These are phyloP conservation scores for Phyllostomus hastatus DNA, from an alignment of 2,113 vertebrate species.

Conservation along the genomic window DNA sequence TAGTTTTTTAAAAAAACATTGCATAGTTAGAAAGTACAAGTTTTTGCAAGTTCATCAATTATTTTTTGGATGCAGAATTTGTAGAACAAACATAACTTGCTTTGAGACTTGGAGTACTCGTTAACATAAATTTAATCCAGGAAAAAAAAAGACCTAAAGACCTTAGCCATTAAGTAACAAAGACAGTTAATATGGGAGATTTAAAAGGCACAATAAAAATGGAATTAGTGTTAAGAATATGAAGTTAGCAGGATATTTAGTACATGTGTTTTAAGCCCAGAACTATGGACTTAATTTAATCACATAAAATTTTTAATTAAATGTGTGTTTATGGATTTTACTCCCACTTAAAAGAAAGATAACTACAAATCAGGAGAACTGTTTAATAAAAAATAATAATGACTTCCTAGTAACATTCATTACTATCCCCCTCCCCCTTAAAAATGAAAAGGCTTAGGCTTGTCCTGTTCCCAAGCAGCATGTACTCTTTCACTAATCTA, in stretches of 20 bases:
- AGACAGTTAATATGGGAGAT: not conserved
- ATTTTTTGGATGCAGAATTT: slow-evolving; percentile 6
- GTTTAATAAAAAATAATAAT: not conserved
- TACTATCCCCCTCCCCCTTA: not conserved
- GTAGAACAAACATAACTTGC: slow-evolving; percentile 30
- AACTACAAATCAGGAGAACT: not conserved
- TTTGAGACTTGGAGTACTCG: slow-evolving; percentile 13
- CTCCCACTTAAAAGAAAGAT: not conserved
- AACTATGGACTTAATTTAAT: slow-evolving; percentile 27
- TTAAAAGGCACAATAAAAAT: slow-evolving; percentile 52
- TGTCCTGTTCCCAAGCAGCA: not conserved
- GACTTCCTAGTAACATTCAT: not conserved
- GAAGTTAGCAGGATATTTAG: not conserved
- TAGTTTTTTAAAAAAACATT: slow-evolving; percentile 45
- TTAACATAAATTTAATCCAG: slow-evolving; percentile 35
- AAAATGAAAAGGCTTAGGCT: slow-evolving; percentile 30
- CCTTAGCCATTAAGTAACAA: slow-evolving; percentile 26
- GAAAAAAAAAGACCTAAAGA: not conserved
- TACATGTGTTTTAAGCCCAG: slow-evolving; percentile 36
- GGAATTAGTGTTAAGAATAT: not conserved
- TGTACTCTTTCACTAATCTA: not conserved
- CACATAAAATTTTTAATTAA: slow-evolving; percentile 22
- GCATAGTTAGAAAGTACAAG: not conserved
- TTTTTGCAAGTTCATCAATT: slow-evolving; percentile 10
- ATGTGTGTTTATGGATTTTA: not conserved